These are phyloP conservation scores for Phaethon lepturus DNA, from an alignment of 2,113 vertebrate genomes.

Conservation along the genomic window DNA sequence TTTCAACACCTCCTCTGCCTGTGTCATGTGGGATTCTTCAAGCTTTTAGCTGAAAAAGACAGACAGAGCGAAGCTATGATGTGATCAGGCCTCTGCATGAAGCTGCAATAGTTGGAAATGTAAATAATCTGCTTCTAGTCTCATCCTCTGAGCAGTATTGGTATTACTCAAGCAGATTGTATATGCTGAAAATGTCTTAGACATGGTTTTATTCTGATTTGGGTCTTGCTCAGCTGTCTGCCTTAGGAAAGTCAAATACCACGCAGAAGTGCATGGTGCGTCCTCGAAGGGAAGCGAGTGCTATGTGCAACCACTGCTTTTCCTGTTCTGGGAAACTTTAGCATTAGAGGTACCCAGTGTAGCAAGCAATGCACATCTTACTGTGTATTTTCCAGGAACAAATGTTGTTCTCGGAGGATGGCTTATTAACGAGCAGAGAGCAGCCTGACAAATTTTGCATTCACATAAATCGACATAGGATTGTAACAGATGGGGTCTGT, in stretches of 20 bases:
- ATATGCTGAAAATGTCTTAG: neutral
- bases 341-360: neutral
- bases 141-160: neutral
- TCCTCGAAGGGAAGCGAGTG: neutral
- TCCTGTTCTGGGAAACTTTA: neutral
- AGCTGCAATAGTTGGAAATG: neutral
- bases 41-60: neutral
- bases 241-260: neutral
- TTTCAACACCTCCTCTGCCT: neutral
- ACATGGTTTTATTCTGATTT: neutral
- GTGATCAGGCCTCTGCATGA: neutral
- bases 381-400: neutral
- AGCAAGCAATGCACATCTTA: neutral
- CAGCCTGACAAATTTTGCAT: slow-evolving; percentile 33
- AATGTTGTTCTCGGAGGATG: neutral
- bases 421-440: slow-evolving; percentile 56
- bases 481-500: slow-evolving; percentile 74
- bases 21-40: neutral
- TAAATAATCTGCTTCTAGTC: neutral
- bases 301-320: neutral
- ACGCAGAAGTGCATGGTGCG: rapidly evolving
- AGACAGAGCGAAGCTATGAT: neutral
- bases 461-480: slow-evolving; percentile 40
- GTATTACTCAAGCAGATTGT: neutral
- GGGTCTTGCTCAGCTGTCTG: neutral